phyloP scores from a whole-genome alignment of 2,797 vertebrate species.

The Lepilemur septentrionalis region DNA sequence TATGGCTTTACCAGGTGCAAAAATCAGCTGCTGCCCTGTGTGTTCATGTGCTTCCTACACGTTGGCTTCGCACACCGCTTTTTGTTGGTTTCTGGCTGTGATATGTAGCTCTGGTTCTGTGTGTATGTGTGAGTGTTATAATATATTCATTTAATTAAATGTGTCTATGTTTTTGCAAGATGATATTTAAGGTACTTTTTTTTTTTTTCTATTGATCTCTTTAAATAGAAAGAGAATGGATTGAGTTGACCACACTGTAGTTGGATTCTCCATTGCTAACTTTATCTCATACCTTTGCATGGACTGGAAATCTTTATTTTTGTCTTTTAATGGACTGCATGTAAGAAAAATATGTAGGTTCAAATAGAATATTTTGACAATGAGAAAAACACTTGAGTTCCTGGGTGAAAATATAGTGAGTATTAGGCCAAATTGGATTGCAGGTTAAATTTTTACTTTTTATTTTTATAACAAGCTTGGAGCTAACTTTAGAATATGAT shows the following conservation, averaged over 20 bases:
- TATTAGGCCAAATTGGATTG: constrained; percentile 29
- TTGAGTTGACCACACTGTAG: constrained; percentile 56
- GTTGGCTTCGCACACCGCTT: constrained; percentile 81
- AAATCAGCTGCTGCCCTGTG: constrained; percentile 80
- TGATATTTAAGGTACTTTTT: constrained; percentile 64
- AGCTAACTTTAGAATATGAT: constrained; percentile 56
- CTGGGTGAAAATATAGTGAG: constrained; percentile 55
- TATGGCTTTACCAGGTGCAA: constrained; percentile 84
- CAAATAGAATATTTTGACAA: constrained; percentile 74
- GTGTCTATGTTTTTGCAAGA: constrained; percentile 65
- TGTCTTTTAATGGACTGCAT: constrained; percentile 73
- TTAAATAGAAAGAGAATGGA: constrained; percentile 62
- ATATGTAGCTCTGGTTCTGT: constrained; percentile 70
- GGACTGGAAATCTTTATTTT: constrained; percentile 68
- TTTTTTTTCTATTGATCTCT: constrained; percentile 56
- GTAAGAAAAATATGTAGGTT: constrained; percentile 59
- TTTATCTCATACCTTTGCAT: constrained; percentile 71
- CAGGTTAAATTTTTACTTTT: constrained; percentile 60
- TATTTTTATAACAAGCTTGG: constrained; percentile 63
- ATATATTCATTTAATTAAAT: constrained; percentile 64
- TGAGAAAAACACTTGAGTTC: constrained; percentile 38
- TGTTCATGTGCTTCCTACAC: constrained; percentile 76
- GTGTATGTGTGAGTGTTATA: constrained; percentile 64
- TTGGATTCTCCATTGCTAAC: constrained; percentile 70
- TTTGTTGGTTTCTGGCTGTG: constrained; percentile 77